These are phyloP conservation scores for Phragmatobia fuliginosa DNA, from an alignment of 2,888 invertebrate species.

Conservation along the genomic window DNA sequence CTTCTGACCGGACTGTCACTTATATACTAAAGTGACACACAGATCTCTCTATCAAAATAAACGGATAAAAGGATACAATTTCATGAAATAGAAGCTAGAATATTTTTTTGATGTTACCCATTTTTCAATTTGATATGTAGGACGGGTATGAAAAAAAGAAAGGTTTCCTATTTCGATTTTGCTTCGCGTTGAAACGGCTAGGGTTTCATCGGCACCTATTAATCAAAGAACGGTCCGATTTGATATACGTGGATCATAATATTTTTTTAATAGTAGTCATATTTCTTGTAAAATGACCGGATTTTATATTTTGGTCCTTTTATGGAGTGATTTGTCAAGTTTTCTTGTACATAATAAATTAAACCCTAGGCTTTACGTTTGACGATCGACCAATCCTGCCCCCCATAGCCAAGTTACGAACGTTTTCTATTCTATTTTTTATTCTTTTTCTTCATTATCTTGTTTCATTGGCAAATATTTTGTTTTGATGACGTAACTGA, in stretches of 20 bases:
- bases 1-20: not conserved
- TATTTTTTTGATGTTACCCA: conserved; percentile 12
- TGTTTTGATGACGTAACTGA: too few species aligned
- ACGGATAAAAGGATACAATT: conserved; percentile 1
- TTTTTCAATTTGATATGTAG: conserved; percentile 2
- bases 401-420: too few species aligned
- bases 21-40: not conserved
- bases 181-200: conserved; percentile 5
- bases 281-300: not conserved
- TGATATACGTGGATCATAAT: conserved; percentile 6
- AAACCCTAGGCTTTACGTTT: not conserved
- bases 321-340: not conserved
- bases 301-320: not conserved
- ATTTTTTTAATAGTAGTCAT: conserved; percentile 11
- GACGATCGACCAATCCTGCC: not conserved
- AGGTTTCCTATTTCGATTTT: conserved; percentile 7
- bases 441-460: too few species aligned
- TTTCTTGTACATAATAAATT: not conserved
- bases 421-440: too few species aligned
- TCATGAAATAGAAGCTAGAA: conserved; percentile 9
- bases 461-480: not conserved
- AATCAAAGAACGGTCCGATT: conserved; percentile 6
- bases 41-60: conserved; percentile 8
- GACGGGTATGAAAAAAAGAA: conserved; percentile 4
- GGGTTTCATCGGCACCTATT: conserved; percentile 15